Evolutionary conservation across 2,113 vertebrate genomes (phyloP), one percentile per base, ranked within the genome.

Genomic region (Perognathus longimembris): DNA sequence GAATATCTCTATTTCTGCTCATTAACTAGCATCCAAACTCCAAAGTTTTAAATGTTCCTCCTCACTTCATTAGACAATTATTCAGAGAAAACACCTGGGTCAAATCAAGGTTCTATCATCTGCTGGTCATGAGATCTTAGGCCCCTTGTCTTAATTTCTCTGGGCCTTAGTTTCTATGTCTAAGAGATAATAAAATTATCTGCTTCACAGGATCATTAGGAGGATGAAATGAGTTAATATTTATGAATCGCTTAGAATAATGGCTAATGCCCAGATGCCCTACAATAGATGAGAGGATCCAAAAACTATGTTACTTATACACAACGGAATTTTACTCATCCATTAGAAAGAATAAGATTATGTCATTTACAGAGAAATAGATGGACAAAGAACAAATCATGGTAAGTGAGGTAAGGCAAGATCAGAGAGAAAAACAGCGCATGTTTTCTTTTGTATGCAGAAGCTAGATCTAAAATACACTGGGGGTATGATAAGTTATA

Each of bases 111-210:
- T 32, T 89, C 22, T 20, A 6, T 42, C 30, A 40, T 59, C 57
- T 57, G 40, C 61, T 81, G n/a, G 22, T 45, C 40, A 24, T 54
- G 32, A 91, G 78, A 89, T 45, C 63, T 78, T 9, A 9, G 45
- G 3, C 36, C 77, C 92, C n/a, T 92, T 83, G n/a, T n/a, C 61
- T 64, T 66, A 76, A 18, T 74, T 86, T 81, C 63, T 50, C n/a
- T 67, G 11, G 64, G 63, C 92, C 85, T 90, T 73, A 67, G 34
- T 93, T 76, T 92, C 61, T 57, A 75, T 36, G 75, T 50, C 59
- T 24, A 66, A n/a, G 66, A 69, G 32, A 3, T 70, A 57, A 84
- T 50, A 45, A 84, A 5, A 38, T 32, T 57, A 75, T 20, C 61
- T 82, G 54, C 30, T 34, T 77, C 70, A 3, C 26, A 84, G 75